Base-by-base conservation (phyloP, 2,888 invertebrate genomes). In the Rotaria sp. region DNA sequence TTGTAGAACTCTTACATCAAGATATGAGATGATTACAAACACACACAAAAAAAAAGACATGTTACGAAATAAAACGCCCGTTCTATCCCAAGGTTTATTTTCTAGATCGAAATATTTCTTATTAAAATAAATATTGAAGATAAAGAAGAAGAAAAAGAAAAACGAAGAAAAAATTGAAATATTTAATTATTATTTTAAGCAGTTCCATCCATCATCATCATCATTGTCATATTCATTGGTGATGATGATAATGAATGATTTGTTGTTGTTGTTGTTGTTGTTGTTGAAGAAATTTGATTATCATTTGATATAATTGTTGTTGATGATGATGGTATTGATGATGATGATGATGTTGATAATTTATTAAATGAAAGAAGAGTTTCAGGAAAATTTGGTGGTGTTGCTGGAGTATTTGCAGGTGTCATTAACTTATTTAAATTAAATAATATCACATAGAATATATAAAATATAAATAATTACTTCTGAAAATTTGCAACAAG, bases 381-480 rank as follows among this genome's bases (percentile, higher is more conserved):
- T 90, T 96, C 96, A 8, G 96, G 96, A 90, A 96, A 96, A 92
- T 96, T 96, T 55, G 96, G 96, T 84, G 96, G 96, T 84, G 96
- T 96, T 85, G 96, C 96, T 85, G 96, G 96, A 87, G 96, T 96
- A 91, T 96, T 96, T 89, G 96, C 95, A 38, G 96, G 96, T 85
- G 95, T 95, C 92, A 94, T 92, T 13, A 75, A 41, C 94, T 95
- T 93, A 84, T 91, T 90, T 85, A 87, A 87, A 87, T 87, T 86
- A 87, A n/a, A 52, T 38, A 10, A 84, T 45, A 26, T 59, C 13
- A 52, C 10, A 11, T 24, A 30, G 30, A 41, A 74, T 35, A 13
- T 8, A 10, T 45, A 41, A 15, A 13, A 11, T 41, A 45, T 11
- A 41, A 35, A 85, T 86, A 24, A 18, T 84, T 48, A 52, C 84